Evolutionary conservation across 1,140 invertebrate genomes (phyloP), one percentile per base, ranked within the genome.

Genomic region (Ceratosolen solmsi): DNA sequence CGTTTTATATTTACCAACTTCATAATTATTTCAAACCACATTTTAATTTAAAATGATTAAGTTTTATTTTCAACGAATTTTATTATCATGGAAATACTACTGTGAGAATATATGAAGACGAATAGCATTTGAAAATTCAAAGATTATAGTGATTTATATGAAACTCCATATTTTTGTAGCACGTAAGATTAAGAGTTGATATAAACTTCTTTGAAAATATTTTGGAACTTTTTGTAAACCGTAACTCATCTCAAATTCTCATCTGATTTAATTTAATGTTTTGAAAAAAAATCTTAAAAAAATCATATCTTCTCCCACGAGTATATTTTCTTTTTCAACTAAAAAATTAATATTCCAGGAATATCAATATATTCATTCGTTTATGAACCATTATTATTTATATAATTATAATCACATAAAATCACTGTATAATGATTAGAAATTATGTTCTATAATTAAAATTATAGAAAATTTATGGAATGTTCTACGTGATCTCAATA

Each of bases 391-490:
- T 54, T 17, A 9, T 54, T 54, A 54, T 54, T 54, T 17, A 54
- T 51, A 22, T 68, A 49, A 76, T 1, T n/a, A n/a, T n/a, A n/a
- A n/a, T n/a, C n/a, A n/a, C n/a, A n/a, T n/a, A n/a, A n/a, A n/a
- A n/a, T n/a, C n/a, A n/a, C n/a, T n/a, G n/a, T n/a, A n/a, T n/a
- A n/a, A n/a, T n/a, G n/a, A n/a, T n/a, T n/a, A n/a, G n/a, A n/a
- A n/a, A 41, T 63, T 54, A 36, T n/a, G 27, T 22, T 20, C 30
- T 22, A 33, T 49, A 41, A 8, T 41, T 9, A 36, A 22, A 56
- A 54, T 78, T 85, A 3, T 38, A 86, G 87, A 74, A 1, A 60
- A 84, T 3, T 51, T 85, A 15, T 88, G 84, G 82, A 20, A 71
- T 0, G 0, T 72, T 1, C 0, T 86, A 0, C 63, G 79, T 2